phyloP scores from a whole-genome alignment of 2,797 vertebrate species.

The Phrynocephalus forsythii region DNA sequence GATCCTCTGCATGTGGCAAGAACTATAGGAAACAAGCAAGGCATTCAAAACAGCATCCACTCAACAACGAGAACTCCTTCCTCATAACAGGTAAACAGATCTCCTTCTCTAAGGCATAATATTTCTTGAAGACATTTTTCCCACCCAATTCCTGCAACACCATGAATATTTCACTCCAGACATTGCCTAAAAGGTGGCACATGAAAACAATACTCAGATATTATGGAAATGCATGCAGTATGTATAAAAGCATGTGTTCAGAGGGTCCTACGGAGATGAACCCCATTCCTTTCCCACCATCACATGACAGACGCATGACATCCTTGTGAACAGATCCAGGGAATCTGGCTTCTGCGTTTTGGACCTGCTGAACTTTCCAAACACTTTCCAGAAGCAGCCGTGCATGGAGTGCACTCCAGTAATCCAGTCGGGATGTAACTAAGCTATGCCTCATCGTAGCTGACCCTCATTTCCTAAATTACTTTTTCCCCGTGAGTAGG shows the following conservation, averaged over 20 bases:
- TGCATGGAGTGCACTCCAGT: no score
- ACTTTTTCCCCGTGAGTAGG: no score
- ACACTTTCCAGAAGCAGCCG: no score
- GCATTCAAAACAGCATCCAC: not conserved
- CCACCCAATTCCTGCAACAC: not conserved
- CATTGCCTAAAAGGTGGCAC: not conserved
- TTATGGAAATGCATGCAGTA: not conserved
- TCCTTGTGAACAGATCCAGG: no score
- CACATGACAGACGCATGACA: no score
- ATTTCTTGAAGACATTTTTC: no score
- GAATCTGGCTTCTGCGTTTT: no score
- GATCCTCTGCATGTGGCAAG: constrained; percentile 94
- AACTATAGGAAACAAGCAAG: constrained; percentile 80
- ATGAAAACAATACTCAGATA: not conserved
- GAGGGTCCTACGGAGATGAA: not conserved
- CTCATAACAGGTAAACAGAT: not conserved
- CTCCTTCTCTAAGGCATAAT: not conserved
- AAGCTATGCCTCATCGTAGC: no score
- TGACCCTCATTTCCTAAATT: no score
- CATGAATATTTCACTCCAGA: not conserved
- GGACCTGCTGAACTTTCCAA: no score
- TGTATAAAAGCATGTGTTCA: not conserved
- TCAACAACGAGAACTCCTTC: not conserved
- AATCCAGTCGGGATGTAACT: no score
- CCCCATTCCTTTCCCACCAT: not conserved